phyloP scores from a whole-genome alignment of 2,888 invertebrate genomes.

The Apodemia mormo region DNA sequence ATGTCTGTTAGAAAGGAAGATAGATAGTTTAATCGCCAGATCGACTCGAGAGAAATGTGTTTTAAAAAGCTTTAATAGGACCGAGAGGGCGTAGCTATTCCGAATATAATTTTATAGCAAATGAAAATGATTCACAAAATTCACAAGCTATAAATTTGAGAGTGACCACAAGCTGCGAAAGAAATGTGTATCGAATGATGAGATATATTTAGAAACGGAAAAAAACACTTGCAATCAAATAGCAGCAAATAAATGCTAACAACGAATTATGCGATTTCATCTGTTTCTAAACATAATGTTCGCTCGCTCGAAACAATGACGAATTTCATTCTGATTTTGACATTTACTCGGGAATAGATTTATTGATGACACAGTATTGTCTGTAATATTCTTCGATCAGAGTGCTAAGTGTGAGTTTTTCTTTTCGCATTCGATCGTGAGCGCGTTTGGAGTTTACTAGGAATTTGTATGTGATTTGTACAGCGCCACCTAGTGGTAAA shows the following conservation, averaged over 20 bases:
- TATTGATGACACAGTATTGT: not conserved
- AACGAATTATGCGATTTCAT: constrained; percentile 7
- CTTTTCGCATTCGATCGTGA: too few species aligned
- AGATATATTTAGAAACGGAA: constrained; percentile 36
- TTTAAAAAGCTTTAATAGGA: not conserved
- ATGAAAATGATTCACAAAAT: constrained; percentile 48
- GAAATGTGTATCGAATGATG: constrained; percentile 36
- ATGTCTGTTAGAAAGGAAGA: too few species aligned
- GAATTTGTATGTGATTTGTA: too few species aligned
- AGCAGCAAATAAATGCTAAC: constrained; percentile 3
- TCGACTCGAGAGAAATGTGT: not conserved
- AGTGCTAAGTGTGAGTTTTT: too few species aligned
- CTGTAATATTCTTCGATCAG: not conserved
- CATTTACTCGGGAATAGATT: not conserved
- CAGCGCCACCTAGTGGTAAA: too few species aligned
- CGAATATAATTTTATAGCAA: constrained; percentile 53
- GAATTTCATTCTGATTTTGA: constrained; percentile 12
- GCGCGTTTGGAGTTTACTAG: too few species aligned
- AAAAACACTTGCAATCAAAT: constrained; percentile 32
- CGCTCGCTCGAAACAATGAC: constrained; percentile 5
- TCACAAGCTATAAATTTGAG: constrained; percentile 49
- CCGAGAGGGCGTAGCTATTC: constrained; percentile 23
- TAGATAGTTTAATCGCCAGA: not conserved
- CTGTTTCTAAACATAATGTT: constrained; percentile 7
- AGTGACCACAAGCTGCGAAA: constrained; percentile 39